Percentiles rank a stretch among this genome's conserved stretches.
Conservation (phyloP, 2,797 vertebrate species). For the Pseudomugil gertrudae region DNA sequence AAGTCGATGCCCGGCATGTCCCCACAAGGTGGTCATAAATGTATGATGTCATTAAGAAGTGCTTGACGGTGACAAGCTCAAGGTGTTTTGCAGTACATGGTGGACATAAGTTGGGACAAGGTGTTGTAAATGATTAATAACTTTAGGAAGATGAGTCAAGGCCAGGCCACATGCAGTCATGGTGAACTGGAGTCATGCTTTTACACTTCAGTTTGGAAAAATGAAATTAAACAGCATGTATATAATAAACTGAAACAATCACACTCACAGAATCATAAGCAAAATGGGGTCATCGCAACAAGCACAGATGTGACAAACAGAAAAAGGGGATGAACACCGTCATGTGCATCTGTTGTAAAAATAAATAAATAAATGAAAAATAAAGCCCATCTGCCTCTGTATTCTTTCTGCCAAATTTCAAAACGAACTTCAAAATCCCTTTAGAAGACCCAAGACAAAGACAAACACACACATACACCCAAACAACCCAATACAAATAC, state of each 20-base stretch:
- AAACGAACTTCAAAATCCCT: slow-evolving; percentile 26
- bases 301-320: slow-evolving; percentile 37
- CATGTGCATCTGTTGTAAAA: slow-evolving; percentile 21
- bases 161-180: slow-evolving; percentile 10
- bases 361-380: slow-evolving; percentile 16
- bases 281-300: slow-evolving; percentile 10
- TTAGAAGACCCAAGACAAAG: slow-evolving; percentile 30
- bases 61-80: slow-evolving; percentile 61
- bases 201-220: not conserved
- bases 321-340: slow-evolving; percentile 5
- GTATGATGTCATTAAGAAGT: slow-evolving; percentile 62
- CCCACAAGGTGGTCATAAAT: slow-evolving; percentile 70
- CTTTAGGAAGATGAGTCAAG: slow-evolving; percentile 34
- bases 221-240: not conserved
- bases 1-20: slow-evolving; percentile 54
- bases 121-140: slow-evolving; percentile 63
- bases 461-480: slow-evolving; percentile 11
- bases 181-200: not conserved
- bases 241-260: not conserved
- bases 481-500: slow-evolving; percentile 11
- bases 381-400: slow-evolving; percentile 40
- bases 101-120: slow-evolving; percentile 61
- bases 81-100: slow-evolving; percentile 64
- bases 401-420: slow-evolving; percentile 31
- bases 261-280: not conserved